These are phyloP conservation scores for Ganaspis sp. DNA, from an alignment of 1,140 invertebrate genomes.

Conservation along the genomic window DNA sequence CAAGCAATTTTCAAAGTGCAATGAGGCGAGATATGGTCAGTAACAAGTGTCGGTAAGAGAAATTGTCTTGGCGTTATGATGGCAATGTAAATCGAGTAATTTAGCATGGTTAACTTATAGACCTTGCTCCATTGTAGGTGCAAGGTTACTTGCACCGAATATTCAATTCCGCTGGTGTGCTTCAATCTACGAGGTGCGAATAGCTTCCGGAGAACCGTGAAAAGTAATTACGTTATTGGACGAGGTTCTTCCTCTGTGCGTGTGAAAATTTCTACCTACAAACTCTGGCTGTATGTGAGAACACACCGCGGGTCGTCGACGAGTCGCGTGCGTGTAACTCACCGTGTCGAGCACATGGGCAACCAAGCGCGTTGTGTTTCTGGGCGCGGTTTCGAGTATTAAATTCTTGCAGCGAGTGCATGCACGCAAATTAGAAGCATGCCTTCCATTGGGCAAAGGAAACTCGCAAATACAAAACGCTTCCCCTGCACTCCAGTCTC, in stretches of 20 bases:
- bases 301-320: conserved; percentile 43
- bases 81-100: conserved; percentile 53
- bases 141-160: conserved; percentile 57
- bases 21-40: conserved; percentile 44
- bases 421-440: conserved; percentile 67
- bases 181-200: conserved; percentile 65
- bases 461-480: conserved; percentile 34
- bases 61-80: conserved; percentile 49
- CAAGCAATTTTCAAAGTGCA: conserved; percentile 59
- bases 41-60: conserved; percentile 50
- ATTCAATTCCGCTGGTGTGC: conserved; percentile 63
- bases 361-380: conserved; percentile 38
- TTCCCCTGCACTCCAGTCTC: conserved; percentile 37
- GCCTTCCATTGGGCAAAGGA: conserved; percentile 43
- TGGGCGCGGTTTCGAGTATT: conserved; percentile 65
- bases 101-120: conserved; percentile 49
- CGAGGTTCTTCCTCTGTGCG: conserved; percentile 30
- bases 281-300: conserved; percentile 44
- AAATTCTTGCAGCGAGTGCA: conserved; percentile 63
- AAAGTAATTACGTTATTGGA: conserved; percentile 68
- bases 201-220: conserved; percentile 63
- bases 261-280: conserved; percentile 14
- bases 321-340: conserved; percentile 49
- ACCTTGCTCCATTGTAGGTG: conserved; percentile 44
- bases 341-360: conserved; percentile 40